A percentile compares a stretch with the other conserved stretches of the same genome.
phyloP scores from a whole-genome alignment of 1,140 invertebrate species.

The Neodiprion lecontei region DNA sequence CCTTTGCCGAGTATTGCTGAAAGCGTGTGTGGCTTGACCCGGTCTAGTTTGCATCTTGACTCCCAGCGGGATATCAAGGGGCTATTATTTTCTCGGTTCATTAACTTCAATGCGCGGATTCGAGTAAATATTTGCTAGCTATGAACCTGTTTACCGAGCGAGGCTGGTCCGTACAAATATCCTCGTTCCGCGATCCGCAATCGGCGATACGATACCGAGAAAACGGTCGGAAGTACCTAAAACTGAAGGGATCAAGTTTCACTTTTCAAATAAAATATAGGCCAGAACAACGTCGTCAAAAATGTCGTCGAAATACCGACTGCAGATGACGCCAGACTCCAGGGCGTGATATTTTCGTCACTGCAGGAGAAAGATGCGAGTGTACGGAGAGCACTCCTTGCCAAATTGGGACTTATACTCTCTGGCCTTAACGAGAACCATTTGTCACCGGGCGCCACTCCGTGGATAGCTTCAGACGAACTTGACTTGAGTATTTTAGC shows the following conservation, averaged over 20 bases:
- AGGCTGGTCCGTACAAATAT: no score
- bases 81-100: constrained; percentile 5
- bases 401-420: background rate
- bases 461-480: background rate
- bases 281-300: no score
- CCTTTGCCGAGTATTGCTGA: background rate
- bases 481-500: background rate
- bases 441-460: background rate
- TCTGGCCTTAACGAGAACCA: background rate
- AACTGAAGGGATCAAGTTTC: no score
- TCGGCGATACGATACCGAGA: no score
- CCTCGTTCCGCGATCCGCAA: no score
- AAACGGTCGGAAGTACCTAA: no score
- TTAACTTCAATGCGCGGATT: background rate
- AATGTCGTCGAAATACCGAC: no score
- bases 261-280: no score
- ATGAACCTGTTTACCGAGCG: background rate
- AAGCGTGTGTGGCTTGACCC: constrained; percentile 3
- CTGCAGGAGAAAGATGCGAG: background rate
- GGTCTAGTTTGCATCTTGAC: background rate
- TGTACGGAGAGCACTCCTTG: background rate
- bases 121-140: background rate
- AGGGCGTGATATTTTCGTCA: no score
- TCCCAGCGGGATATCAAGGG: constrained; percentile 1
- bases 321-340: no score